These are phyloP conservation scores for Nasonovia ribisnigri DNA, from an alignment of 2,888 invertebrate species.

Conservation along the genomic window DNA sequence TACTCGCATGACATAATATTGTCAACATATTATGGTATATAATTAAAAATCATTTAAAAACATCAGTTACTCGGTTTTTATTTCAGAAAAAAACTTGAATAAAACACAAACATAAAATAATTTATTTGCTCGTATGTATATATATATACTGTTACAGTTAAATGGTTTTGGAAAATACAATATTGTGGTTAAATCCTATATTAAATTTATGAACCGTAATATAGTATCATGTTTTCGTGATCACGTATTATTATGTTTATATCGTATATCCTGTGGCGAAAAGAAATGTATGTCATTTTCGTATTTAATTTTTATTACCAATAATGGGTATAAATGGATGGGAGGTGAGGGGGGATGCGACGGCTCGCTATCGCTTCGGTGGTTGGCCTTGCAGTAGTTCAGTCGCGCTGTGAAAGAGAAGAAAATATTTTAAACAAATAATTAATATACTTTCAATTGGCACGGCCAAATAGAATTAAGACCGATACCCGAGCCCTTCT, in stretches of 20 bases:
- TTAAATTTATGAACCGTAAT: not conserved
- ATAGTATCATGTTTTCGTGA: not conserved
- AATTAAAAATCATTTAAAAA: conserved; percentile 40
- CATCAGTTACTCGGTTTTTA: conserved; percentile 51
- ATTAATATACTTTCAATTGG: not conserved
- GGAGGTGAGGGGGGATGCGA: not conserved
- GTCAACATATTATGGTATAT: not conserved
- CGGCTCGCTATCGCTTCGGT: not conserved
- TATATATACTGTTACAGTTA: not conserved
- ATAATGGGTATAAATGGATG: not conserved
- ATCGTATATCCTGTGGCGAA: not conserved
- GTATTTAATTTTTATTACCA: not conserved
- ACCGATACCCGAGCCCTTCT: not conserved
- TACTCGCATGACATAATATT: not conserved
- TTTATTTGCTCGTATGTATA: not conserved
- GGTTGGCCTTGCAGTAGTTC: not conserved
- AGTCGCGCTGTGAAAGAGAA: not conserved
- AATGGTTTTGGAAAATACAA: conserved; percentile 4
- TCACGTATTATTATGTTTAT: conserved; percentile 2
- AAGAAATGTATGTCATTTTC: not conserved
- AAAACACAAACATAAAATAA: conserved; percentile 28
- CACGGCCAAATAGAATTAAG: not conserved
- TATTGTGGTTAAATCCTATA: not conserved
- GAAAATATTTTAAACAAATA: not conserved
- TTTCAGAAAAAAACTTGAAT: conserved; percentile 40